Evolutionary conservation across 2,113 vertebrate species (phyloP).

Genomic region (Cathartes aura): DNA sequence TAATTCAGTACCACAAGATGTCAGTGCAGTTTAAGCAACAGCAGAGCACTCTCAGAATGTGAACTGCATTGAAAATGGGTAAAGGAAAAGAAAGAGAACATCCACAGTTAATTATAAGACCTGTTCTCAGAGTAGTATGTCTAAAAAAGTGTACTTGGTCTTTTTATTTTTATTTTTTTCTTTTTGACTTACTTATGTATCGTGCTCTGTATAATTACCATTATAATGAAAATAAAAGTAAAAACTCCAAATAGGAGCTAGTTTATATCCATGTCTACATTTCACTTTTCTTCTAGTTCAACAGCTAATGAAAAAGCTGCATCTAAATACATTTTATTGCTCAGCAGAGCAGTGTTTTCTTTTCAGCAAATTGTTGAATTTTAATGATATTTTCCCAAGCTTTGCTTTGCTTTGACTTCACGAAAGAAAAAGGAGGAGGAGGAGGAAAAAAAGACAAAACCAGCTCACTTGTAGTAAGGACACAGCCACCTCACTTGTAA

Average conservation of each 20-base stretch:
- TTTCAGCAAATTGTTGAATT: constrained; percentile 63
- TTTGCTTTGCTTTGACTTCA: constrained; percentile 56
- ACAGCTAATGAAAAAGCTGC: constrained; percentile 11
- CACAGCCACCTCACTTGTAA: constrained; percentile 45
- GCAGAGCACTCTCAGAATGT: not conserved
- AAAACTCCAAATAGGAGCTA: not conserved
- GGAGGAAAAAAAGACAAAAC: not conserved
- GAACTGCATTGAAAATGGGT: not conserved
- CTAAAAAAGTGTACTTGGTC: not conserved
- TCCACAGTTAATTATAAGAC: not conserved
- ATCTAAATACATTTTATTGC: constrained; percentile 25
- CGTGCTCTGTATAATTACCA: not conserved
- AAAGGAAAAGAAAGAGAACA: not conserved
- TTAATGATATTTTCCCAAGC: constrained; percentile 39
- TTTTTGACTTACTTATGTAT: not conserved
- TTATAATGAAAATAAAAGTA: constrained; percentile 5
- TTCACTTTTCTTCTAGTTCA: constrained; percentile 11
- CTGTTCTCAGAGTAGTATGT: constrained; percentile 5
- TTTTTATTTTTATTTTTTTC: not conserved
- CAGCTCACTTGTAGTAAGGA: constrained; percentile 48
- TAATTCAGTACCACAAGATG: constrained; percentile 77
- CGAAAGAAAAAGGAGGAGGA: not conserved
- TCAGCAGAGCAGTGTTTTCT: constrained; percentile 21
- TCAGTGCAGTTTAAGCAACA: constrained; percentile 81
- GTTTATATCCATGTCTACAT: not conserved